Evolutionary conservation across 2,797 vertebrate species (phyloP), one percentile per base, ranked within the genome.

Genomic region (Austrolebias charrua): DNA sequence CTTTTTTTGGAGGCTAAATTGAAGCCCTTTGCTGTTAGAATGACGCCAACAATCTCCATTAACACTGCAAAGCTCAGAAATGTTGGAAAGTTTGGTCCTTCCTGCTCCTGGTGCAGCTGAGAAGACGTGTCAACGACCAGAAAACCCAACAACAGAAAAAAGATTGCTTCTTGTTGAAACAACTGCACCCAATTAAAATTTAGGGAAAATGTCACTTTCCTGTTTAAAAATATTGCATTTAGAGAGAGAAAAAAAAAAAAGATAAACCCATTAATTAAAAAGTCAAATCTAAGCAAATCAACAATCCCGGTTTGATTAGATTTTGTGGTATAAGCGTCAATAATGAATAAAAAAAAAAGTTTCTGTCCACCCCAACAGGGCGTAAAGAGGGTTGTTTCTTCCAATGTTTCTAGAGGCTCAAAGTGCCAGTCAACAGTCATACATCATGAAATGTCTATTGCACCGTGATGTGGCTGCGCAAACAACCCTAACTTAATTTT

Each of bases 371-470:
- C 71, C 49, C 72, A 86, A 68, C 78, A 60, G 78, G 67, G 66
- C 63, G 65, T 47, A 18, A 73, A 68, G 29, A 75, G 19, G 9
- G 35, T 59, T 49, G 57, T 6, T 63, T 68, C 56, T 82, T 68
- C 71, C 60, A 62, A 83, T 55, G 72, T 4, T 38, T 38, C 60
- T 68, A 55, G 69, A 69, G 81, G 69, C 76, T 80, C 66, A 86
- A 86, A 76, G 75, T 85, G 82, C 79, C 71, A 79, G 60, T 81
- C 63, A 73, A 77, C 68, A 80, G 66, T 81, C 76, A 80, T 50
- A 79, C 63, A 73, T 68, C 49, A 80, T 76, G 63, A 86, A 85
- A 88, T 61, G 54, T 80, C 63, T 89, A 91, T 91, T 92, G 90
- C 89, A 91, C 90, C 69, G 71, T 78, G 67, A 75, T 63, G 72